A percentile compares a stretch with the other conserved stretches of the same genome.
phyloP scores from a whole-genome alignment of 2,797 vertebrate genomes.

The Oceanodroma leucorhoa region DNA sequence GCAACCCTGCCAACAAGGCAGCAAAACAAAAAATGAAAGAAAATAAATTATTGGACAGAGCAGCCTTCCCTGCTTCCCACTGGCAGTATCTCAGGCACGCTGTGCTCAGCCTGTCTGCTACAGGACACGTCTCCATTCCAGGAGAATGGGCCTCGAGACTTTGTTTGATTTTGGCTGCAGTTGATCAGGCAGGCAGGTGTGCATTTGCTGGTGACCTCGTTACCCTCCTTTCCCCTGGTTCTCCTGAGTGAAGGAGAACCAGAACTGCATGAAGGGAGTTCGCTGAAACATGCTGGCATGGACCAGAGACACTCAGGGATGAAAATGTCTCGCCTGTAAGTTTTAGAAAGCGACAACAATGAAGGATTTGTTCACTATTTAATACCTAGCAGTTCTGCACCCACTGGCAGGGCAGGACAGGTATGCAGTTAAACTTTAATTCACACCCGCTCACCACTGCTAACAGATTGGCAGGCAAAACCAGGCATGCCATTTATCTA shows the following conservation, averaged over 20 bases:
- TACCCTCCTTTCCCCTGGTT: not conserved
- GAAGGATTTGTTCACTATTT: not conserved
- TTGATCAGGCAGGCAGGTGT: not conserved
- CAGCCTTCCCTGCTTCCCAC: not conserved
- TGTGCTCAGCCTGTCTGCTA: not conserved
- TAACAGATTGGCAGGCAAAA: not conserved
- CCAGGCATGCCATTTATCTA: constrained; percentile 7
- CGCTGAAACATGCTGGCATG: fast-evolving
- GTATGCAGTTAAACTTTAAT: not conserved
- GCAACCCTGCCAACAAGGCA: constrained; percentile 36
- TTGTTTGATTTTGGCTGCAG: not conserved
- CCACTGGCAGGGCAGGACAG: not conserved
- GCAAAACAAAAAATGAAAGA: constrained; percentile 23
- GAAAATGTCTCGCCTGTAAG: not conserved
- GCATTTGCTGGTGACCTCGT: not conserved
- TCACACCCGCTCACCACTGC: not conserved
- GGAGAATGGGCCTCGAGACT: not conserved
- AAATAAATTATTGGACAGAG: constrained; percentile 22
- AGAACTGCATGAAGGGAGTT: not conserved
- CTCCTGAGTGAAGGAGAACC: not conserved
- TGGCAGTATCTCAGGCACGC: constrained; percentile 4
- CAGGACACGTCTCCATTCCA: not conserved
- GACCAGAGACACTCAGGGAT: not conserved
- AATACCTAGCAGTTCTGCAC: not conserved
- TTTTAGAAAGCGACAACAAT: not conserved